Evolutionary conservation across 2,888 invertebrate genomes (phyloP).

Genomic region (Ichneumoninae sp.): DNA sequence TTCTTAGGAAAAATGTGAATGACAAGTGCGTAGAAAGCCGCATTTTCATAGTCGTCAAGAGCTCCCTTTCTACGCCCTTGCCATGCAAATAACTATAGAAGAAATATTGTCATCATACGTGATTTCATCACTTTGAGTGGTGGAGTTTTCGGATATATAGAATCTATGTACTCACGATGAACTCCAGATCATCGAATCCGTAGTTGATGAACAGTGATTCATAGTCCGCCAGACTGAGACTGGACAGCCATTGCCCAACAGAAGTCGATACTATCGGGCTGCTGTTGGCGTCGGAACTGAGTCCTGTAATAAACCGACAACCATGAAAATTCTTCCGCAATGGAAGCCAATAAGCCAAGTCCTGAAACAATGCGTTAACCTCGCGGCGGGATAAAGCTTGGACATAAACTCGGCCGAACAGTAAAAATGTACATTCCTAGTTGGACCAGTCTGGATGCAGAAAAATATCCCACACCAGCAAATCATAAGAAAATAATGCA

Average conservation of each 20-base stretch:
- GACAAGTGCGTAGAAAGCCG: no score
- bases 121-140: not conserved
- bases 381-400: not conserved
- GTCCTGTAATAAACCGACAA: constrained; percentile 81
- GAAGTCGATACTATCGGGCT: constrained; percentile 86
- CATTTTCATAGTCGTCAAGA: no score
- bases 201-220: constrained; percentile 93
- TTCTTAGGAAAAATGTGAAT: no score
- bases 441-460: no score
- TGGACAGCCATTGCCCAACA: constrained; percentile 92
- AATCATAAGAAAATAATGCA: no score
- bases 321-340: not conserved
- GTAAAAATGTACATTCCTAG: not conserved
- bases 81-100: not conserved
- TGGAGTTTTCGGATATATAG: not conserved
- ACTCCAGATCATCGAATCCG: constrained; percentile 96
- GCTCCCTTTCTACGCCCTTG: no score
- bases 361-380: not conserved
- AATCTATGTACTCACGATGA: constrained; percentile 90
- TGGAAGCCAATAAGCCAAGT: not conserved
- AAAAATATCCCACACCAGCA: no score
- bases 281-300: constrained; percentile 85
- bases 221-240: constrained; percentile 92
- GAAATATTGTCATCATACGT: not conserved
- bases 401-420: not conserved